Evolutionary conservation across 2,113 vertebrate species (phyloP), one percentile per base, ranked within the genome.

Genomic region (Scatophagus argus): DNA sequence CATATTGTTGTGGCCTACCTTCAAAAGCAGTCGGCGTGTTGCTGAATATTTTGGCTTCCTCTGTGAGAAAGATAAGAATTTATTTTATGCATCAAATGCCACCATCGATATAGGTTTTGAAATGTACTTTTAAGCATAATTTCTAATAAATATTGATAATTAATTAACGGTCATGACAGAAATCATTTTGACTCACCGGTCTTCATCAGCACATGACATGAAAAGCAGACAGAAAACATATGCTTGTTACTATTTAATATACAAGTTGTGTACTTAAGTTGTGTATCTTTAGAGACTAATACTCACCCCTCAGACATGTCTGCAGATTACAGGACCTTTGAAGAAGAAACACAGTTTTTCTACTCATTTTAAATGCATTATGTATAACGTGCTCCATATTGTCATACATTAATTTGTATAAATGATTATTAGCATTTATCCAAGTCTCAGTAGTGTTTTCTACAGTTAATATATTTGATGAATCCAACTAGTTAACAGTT

Each of bases 251-350:
- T 29, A 32, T 76, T 52, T 44, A 14, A 25, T 6, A 52, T 19
- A 23, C 0, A 54, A 31, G 29, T 36, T 7, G 3, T 43, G 3
- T 63, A 2, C 3, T 52, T 8, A 46, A 56, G n/a, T 19, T 61
- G 17, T 59, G 6, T 14, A 32, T 8, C 5, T 54, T 23, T 63
- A 16, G 21, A 47, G 9, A 9, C 6, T 17, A 55, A 58, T 74
- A 91, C 91, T 93, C 84, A 94, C 94, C 92, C 93, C 69, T 95
- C 93, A 93, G 94, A 94, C 94, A 95, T 95, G 60, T 34, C 64
- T 86, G 61, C 73, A 82, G 56, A 19, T 79, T 80, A 52, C 34
- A 16, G 34, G 49, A n/a, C 71, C 89, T 93, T 49, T 46, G 51
- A 38, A 75, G 68, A 51, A 52, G 39, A 84, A 83, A 73, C 39